Base-by-base conservation (phyloP, 2,888 invertebrate species). In the Ochropleura plecta region DNA sequence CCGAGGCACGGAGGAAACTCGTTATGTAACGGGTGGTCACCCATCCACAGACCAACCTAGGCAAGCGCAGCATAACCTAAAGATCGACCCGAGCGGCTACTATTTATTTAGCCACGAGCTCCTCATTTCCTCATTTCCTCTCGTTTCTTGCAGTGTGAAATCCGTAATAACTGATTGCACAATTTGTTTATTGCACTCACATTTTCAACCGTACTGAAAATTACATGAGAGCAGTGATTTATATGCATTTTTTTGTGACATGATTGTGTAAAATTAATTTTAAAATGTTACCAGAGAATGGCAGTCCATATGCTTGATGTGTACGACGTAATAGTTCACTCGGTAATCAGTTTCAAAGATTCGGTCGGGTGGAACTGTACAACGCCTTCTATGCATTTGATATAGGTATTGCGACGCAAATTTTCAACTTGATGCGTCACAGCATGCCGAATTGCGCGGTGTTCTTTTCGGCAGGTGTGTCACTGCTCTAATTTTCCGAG, bases 121-220 rank as follows among this genome's bases (percentile, higher is more conserved):
- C n/a, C n/a, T n/a, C n/a, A n/a, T n/a, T n/a, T n/a, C n/a, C n/a
- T n/a, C n/a, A n/a, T n/a, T n/a, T n/a, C n/a, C n/a, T n/a, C n/a
- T n/a, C 69, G 49, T 75, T 53, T 20, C 40, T 14, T 14, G 1
- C 14, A 20, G 18, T 48, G 14, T 48, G 60, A 72, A 83, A 51
- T 64, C n/a, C 49, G 62, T 70, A 67, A 66, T 30, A 66, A 66
- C 18, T 57, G 66, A 66, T 83, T 74, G 30, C 71, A 53, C 40
- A 75, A 65, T 75, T 70, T 79, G 75, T 79, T 70, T 51, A 57
- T 72, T 62, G 42, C 46, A 48, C n/a, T 53, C 48, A 65, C 18
- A 75, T 55, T 74, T 75, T 63, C 30, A 74, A 74, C 3, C 16
- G 18, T 44, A n/a, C 12, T 49, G 42, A 65, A 74, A 76, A 65